These are phyloP conservation scores for Bos indicus DNA, from an alignment of 2,113 vertebrate genomes.

Conservation along the genomic window DNA sequence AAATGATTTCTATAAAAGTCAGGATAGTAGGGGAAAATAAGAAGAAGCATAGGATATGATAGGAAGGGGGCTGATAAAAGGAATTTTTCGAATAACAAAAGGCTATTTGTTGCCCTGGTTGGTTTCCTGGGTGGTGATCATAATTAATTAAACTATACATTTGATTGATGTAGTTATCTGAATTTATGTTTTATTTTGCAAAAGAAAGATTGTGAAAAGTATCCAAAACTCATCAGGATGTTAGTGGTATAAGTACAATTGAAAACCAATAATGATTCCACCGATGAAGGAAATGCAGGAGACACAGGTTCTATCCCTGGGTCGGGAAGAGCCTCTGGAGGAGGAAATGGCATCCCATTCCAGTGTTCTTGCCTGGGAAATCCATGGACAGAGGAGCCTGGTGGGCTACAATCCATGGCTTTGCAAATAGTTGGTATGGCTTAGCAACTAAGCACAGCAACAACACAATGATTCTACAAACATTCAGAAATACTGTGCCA, in stretches of 20 bases:
- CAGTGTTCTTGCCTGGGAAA: neutral
- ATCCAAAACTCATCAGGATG: neutral
- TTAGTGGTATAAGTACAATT: neutral
- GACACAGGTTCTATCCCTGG: neutral
- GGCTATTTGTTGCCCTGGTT: neutral
- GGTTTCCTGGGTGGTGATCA: neutral
- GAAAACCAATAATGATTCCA: neutral
- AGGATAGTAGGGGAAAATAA: neutral
- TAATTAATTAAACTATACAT: neutral
- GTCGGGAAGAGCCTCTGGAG: neutral
- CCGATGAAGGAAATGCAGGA: neutral
- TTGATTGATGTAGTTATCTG: neutral
- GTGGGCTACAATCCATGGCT: neutral
- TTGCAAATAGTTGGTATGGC: neutral
- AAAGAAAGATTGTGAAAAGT: neutral
- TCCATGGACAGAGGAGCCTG: neutral
- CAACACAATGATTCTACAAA: neutral
- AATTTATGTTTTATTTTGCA: slow-evolving; percentile 15
- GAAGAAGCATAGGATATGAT: neutral
- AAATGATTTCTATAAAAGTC: neutral
- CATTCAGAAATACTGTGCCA: neutral
- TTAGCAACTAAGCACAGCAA: neutral
- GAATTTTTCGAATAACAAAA: neutral
- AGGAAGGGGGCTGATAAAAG: fast-evolving
- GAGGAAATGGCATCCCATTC: neutral